Base-by-base conservation (phyloP, 2,113 vertebrate genomes). In the Corapipo altera region DNA sequence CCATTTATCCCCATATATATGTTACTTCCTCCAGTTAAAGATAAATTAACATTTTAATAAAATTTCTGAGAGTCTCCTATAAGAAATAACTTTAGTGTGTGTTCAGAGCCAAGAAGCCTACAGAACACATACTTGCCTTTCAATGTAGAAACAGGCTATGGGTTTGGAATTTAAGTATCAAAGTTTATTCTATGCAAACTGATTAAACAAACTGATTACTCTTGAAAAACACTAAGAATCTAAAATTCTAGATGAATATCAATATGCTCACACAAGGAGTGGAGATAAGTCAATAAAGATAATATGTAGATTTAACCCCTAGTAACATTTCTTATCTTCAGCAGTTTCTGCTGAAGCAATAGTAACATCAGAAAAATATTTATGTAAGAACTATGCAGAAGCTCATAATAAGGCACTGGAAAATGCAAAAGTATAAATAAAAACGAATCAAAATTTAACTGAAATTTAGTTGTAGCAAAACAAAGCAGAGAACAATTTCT, bases 361-460 rank as follows among this genome's bases (percentile, higher is more conserved):
- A 89, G 52, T 58, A 37, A 61, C 26, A 43, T 30, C 21, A 76
- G 30, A 85, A 35, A 84, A 91, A 59, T 43, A 74, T 59, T 82
- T 81, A 66, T 39, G 18, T 13, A 57, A 85, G 32, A 72, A 57
- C 23, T 69, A 43, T 3, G 55, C 1, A 57, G 12, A 72, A 77
- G 3, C 2, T 1, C 28, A 11, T 23, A 33, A n/a, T 0, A 62
- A 2, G 4, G 14, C 28, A 65, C 10, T 9, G 3, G 12, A 69
- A 77, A 89, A 73, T 3, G 52, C 3, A 27, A 26, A 79, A 57
- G 2, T 9, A 58, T 33, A 55, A 46, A 48, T 41, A 85, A 83
- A 79, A 82, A 65, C 2, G 0, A 89, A 88, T 12, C 5, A 11
- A 83, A 66, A 70, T 85, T n/a, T 62, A 87, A 92, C 26, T 54